phyloP scores from a whole-genome alignment of 2,797 vertebrate species.

The Melanotaenia pygmaea region DNA sequence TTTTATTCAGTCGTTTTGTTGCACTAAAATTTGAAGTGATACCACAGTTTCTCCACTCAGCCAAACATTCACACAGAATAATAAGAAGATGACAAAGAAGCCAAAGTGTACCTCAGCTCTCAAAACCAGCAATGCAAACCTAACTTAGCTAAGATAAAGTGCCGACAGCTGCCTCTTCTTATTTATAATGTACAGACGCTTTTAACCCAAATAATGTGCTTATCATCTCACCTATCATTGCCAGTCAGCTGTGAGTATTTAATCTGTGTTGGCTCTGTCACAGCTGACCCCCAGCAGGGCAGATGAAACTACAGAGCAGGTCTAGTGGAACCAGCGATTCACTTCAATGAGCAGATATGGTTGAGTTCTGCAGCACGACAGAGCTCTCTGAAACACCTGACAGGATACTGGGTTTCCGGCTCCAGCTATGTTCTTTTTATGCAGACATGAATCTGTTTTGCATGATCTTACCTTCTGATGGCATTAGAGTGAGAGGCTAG shows the following conservation, averaged over 20 bases:
- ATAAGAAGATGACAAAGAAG: background rate
- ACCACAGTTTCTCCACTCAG: background rate
- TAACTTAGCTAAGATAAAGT: background rate
- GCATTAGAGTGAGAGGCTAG: no score
- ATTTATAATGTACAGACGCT: conserved; percentile 2
- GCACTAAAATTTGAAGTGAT: no score
- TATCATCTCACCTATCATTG: conserved; percentile 8
- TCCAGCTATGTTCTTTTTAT: background rate
- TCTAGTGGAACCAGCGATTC: conserved; percentile 57
- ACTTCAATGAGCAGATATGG: conserved; percentile 56
- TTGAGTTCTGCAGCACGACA: conserved; percentile 30
- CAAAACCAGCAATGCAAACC: background rate
- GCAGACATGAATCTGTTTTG: background rate
- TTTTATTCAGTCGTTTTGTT: no score
- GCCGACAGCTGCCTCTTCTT: background rate
- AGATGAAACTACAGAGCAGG: conserved; percentile 51
- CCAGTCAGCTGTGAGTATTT: conserved; percentile 25
- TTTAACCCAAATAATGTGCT: conserved; percentile 24
- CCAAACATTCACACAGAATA: background rate
- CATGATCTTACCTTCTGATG: background rate
- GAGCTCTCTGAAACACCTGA: conserved; percentile 57
- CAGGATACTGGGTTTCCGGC: conserved; percentile 43
- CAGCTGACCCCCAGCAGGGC: conserved; percentile 22
- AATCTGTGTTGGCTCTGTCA: conserved; percentile 27
- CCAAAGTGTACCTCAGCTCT: background rate